phyloP scores from a whole-genome alignment of 2,888 invertebrate genomes.

The Ornithoptera alexandrae region DNA sequence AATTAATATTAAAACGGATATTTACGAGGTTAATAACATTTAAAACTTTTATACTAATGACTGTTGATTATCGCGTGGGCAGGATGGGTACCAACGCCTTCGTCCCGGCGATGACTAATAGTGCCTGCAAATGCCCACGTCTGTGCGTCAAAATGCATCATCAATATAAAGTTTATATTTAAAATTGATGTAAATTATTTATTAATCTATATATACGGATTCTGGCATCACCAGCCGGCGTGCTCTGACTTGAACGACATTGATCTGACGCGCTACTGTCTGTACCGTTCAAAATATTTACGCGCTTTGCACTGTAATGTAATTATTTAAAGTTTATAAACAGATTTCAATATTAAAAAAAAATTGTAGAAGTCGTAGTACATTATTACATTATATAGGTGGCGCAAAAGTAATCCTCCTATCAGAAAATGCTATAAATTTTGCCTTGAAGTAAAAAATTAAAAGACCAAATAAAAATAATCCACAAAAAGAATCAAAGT shows the following conservation, averaged over 20 bases:
- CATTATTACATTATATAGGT: no score
- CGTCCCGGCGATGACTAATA: conserved; percentile 23
- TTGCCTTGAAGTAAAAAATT: no score
- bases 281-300: neutral
- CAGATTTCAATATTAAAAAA: no score
- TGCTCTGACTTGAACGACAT: conserved; percentile 4
- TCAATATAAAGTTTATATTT: conserved; percentile 14
- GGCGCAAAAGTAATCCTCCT: no score
- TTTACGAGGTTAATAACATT: no score
- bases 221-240: conserved; percentile 11
- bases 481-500: no score
- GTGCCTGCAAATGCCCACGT: conserved; percentile 6
- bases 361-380: no score
- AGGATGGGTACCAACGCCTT: conserved; percentile 24
- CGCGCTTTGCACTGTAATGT: neutral
- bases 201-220: neutral
- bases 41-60: neutral
- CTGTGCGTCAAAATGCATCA: conserved; percentile 21
- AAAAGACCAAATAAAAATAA: no score
- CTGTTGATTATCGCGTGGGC: conserved; percentile 21
- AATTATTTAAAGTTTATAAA: no score
- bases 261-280: conserved; percentile 8
- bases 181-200: conserved; percentile 8
- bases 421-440: no score
- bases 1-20: no score